These are phyloP conservation scores for Papilio machaon DNA, from an alignment of 1,140 invertebrate species.

Conservation along the genomic window DNA sequence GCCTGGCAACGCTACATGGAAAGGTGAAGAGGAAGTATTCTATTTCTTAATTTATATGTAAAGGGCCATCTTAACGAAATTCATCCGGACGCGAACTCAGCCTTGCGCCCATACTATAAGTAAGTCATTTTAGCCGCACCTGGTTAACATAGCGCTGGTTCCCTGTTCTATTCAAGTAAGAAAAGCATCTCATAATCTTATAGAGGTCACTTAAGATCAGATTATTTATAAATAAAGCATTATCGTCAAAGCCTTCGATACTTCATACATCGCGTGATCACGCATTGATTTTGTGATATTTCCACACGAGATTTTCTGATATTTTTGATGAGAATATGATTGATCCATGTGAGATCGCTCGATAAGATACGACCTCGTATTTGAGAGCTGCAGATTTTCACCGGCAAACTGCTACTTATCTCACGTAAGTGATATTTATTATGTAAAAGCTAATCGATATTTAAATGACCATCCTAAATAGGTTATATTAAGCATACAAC, in stretches of 20 bases:
- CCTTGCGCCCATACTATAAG: too few relatives aligned
- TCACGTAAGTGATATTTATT: not conserved
- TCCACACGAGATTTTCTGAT: not conserved
- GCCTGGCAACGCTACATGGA: too few relatives aligned
- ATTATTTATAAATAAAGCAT: not conserved
- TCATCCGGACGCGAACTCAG: too few relatives aligned
- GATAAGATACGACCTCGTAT: not conserved
- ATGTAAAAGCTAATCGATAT: not conserved
- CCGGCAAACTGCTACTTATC: not conserved
- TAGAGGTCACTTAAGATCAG: too few relatives aligned
- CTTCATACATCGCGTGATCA: not conserved
- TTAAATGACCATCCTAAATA: not conserved
- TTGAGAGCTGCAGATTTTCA: not conserved
- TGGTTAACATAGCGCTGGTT: too few relatives aligned
- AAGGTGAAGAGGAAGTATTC: too few relatives aligned
- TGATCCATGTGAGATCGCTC: not conserved
- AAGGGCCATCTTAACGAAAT: too few relatives aligned
- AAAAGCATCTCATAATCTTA: too few relatives aligned
- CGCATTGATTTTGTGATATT: not conserved
- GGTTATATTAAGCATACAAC: too few relatives aligned
- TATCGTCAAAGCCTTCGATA: not conserved
- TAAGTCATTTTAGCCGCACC: too few relatives aligned
- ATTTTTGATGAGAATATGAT: constrained; percentile 21
- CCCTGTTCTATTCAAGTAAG: too few relatives aligned
- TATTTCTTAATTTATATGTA: too few relatives aligned